Evolutionary conservation across 2,113 vertebrate genomes (phyloP).

Genomic region (Fukomys damarensis): DNA sequence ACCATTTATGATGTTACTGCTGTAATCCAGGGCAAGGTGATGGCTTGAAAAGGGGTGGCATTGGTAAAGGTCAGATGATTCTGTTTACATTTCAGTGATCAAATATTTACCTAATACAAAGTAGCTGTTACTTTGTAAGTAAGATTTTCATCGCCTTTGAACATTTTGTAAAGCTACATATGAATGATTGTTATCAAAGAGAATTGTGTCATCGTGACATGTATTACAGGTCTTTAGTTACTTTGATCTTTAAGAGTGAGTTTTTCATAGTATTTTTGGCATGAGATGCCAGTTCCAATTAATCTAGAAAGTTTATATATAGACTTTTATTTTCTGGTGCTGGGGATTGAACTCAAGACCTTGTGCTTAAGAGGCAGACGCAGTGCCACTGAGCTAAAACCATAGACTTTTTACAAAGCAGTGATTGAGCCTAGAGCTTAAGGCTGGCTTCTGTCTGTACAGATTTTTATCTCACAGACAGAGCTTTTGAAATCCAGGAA

Average conservation of each 20-base stretch:
- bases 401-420: constrained; percentile 11
- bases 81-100: neutral
- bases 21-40: neutral
- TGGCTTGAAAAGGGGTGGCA: neutral
- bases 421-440: neutral
- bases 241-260: constrained; percentile 4
- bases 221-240: neutral
- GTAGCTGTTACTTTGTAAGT: neutral
- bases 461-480: constrained; percentile 35
- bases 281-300: constrained; percentile 26
- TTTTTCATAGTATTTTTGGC: constrained; percentile 41
- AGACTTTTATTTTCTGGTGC: neutral
- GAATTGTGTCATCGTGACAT: neutral
- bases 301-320: constrained; percentile 20
- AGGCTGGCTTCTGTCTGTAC: constrained; percentile 41
- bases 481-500: constrained; percentile 54
- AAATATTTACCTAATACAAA: neutral
- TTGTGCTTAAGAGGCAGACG: no score
- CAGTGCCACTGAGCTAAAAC: no score
- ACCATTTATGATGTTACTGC: neutral
- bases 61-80: neutral
- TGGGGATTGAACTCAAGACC: no score
- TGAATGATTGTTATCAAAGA: neutral
- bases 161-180: neutral
- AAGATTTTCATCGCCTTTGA: neutral